These are phyloP conservation scores for Caenorhabditis sp. DNA, from an alignment of 2,888 invertebrate species.

Conservation along the genomic window DNA sequence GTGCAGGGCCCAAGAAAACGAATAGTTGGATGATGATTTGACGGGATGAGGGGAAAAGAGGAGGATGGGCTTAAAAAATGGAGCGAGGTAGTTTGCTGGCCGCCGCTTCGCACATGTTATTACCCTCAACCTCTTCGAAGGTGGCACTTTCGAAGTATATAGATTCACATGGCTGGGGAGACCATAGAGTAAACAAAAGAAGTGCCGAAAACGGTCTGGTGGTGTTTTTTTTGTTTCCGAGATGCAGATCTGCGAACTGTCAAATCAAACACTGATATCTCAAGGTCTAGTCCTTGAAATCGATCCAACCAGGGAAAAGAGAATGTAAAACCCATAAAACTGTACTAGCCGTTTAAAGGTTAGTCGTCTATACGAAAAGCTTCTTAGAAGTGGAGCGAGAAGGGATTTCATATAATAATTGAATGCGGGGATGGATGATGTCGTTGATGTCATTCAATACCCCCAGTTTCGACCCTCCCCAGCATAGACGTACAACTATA, in stretches of 20 bases:
- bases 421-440: neutral
- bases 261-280: neutral
- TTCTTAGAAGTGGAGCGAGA: too few species aligned
- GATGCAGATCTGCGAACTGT: neutral
- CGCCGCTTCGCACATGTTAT: constrained; percentile 32
- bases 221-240: neutral
- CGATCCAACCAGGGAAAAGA: too few species aligned
- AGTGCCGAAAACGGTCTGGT: constrained; percentile 9
- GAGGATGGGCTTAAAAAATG: constrained; percentile 7
- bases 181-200: constrained; percentile 31
- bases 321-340: too few species aligned
- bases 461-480: neutral
- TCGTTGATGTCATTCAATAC: constrained; percentile 2
- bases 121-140: constrained; percentile 32
- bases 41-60: neutral
- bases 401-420: neutral
- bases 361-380: too few species aligned
- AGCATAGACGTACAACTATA: neutral
- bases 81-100: constrained; percentile 38
- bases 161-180: constrained; percentile 29
- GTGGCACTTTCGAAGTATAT: constrained; percentile 45
- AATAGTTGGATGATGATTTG: constrained; percentile 3
- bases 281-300: neutral
- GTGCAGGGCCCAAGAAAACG: constrained; percentile 12
- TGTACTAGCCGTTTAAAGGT: too few species aligned